Evolutionary conservation across 2,888 invertebrate genomes (phyloP).

Genomic region (Pterobdella sp.): DNA sequence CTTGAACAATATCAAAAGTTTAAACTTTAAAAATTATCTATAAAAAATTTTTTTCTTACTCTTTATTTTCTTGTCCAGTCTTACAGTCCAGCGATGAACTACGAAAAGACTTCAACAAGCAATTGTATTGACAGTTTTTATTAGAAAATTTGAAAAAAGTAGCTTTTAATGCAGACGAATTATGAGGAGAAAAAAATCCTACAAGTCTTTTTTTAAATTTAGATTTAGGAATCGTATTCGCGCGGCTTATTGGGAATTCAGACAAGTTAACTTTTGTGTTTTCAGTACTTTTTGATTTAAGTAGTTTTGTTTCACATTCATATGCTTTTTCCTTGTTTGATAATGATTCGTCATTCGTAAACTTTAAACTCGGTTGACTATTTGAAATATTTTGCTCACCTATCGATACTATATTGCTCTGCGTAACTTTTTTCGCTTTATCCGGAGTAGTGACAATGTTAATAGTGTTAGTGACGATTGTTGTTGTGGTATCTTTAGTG

Average conservation of each 20-base stretch:
- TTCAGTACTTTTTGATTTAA: constrained; percentile 2
- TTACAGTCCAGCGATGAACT: not conserved
- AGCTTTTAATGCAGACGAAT: not conserved
- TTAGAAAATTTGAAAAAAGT: not conserved
- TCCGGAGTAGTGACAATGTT: constrained; percentile 1
- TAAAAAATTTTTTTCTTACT: not conserved
- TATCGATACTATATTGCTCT: not conserved
- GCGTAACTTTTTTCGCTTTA: not conserved
- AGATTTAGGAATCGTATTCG: not conserved
- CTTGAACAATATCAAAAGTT: not conserved
- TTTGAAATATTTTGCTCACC: not conserved
- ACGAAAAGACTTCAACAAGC: not conserved
- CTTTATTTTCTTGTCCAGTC: not conserved
- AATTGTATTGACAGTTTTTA: not conserved
- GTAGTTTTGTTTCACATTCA: not conserved
- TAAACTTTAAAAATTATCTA: not conserved
- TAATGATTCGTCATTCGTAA: not conserved
- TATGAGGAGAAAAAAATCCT: not conserved
- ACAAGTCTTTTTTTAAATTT: not conserved
- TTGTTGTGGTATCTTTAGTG: constrained; percentile 8
- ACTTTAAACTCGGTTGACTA: not conserved
- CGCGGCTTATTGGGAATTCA: not conserved
- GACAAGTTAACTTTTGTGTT: not conserved
- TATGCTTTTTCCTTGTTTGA: not conserved
- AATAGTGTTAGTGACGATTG: constrained; percentile 3